Percentiles rank a stretch among this genome's conserved stretches.
Conservation (phyloP, 2,888 invertebrate genomes). For the Parapristionchus giblindavisi region DNA sequence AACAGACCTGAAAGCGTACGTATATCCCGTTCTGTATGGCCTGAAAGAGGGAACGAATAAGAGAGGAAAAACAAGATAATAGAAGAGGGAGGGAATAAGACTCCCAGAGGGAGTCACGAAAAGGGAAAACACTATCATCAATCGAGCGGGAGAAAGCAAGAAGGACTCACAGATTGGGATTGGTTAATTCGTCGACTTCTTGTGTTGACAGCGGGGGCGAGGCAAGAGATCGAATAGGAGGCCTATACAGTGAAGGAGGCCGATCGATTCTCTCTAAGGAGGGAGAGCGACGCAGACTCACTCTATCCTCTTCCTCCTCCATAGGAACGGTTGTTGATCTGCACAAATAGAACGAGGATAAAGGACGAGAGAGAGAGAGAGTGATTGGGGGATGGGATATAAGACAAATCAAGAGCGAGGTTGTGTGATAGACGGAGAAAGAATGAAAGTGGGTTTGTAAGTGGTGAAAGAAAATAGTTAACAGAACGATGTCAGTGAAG, state of each 20-base stretch:
- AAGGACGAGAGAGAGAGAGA: not conserved
- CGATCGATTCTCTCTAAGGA: slow-evolving; percentile 35
- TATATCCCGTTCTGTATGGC: slow-evolving; percentile 37
- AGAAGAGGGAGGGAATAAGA: not conserved
- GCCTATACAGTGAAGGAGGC: slow-evolving; percentile 30
- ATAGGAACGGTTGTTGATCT: slow-evolving; percentile 25
- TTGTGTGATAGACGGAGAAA: not conserved
- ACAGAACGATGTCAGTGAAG: slow-evolving; percentile 29
- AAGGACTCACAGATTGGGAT: slow-evolving; percentile 38
- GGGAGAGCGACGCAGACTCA: slow-evolving; percentile 30
- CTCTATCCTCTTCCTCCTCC: not conserved
- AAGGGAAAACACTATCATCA: no score
- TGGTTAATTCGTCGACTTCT: slow-evolving; percentile 35
- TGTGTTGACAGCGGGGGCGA: slow-evolving; percentile 18
- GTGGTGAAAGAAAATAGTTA: slow-evolving; percentile 2
- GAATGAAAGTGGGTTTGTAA: not conserved
- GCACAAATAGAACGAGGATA: not conserved
- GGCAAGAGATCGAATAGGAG: slow-evolving; percentile 19
- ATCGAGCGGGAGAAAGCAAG: not conserved
- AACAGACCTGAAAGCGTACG: slow-evolving; percentile 36
- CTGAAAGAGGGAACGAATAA: slow-evolving; percentile 5
- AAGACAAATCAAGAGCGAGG: not conserved
- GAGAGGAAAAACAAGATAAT: not conserved
- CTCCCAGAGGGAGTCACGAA: no score
- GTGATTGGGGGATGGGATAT: not conserved